Evolutionary conservation across 1,140 invertebrate genomes (phyloP), one percentile per base, ranked within the genome.

Genomic region (Probaryconus sp.): DNA sequence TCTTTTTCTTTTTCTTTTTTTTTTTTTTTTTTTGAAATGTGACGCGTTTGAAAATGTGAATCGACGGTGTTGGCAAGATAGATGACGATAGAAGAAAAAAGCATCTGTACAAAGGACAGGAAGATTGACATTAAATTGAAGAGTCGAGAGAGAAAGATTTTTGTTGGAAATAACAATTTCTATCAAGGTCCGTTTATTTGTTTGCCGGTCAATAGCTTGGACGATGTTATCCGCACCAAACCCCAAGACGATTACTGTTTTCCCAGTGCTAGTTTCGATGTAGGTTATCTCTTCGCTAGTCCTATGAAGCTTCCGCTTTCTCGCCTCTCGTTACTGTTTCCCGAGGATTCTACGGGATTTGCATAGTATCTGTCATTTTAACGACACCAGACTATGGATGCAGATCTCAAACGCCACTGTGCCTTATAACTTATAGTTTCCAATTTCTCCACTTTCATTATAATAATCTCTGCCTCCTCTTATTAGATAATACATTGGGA

Each of bases 361-460:
- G 58, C 47, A 75, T 50, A 75, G 72, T 75, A 33, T 64, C 43
- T 35, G 43, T 68, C 48, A 75, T 69, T 69, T 68, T 60, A 53
- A 60, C 50, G 45, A 51, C 11, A 53, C 10, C 51, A 60, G 28
- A 45, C 31, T 56, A 33, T 37, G 24, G 28, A 45, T 43, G 16
- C 17, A 37, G 35, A 58, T 58, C 17, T 26, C 10, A 51, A 61
- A 48, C 18, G 53, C 24, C 18, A 38, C n/a, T n/a, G 10, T 28
- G 13, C 18, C 6, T 60, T 60, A 42, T 14, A 38, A 40, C 11
- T 38, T 38, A 26, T 5, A 38, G 31, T 7, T 47, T 47, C 13
- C 11, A 14, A 30, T 45, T 50, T 31, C 7, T 14, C 21, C 21
- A 26, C 28, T 58, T 68, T 68, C 26, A 28, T 55, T 65, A 10